Conservation (phyloP, 2,113 vertebrate genomes). For the Lasiurus cinereus region DNA sequence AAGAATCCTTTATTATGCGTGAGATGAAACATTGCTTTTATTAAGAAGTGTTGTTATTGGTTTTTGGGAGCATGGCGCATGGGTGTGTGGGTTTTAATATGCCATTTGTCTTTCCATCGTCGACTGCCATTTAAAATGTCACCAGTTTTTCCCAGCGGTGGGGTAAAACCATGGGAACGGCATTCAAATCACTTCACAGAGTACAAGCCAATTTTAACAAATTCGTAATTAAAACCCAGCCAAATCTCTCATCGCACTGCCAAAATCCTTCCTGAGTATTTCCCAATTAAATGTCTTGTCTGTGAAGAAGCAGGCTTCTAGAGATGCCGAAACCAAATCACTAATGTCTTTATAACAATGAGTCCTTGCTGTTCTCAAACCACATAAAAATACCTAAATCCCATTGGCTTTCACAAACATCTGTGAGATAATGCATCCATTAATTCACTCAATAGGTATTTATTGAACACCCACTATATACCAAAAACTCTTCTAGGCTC, state of each 20-base stretch:
- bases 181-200: constrained; percentile 81
- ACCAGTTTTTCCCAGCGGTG: constrained; percentile 76
- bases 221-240: constrained; percentile 81
- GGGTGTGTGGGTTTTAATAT: constrained; percentile 70
- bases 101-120: constrained; percentile 80
- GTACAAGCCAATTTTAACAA: constrained; percentile 82
- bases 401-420: constrained; percentile 39
- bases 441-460: not conserved
- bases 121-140: constrained; percentile 83
- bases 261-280: constrained; percentile 74
- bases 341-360: constrained; percentile 75
- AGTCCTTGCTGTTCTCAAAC: constrained; percentile 63
- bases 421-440: not conserved
- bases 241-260: constrained; percentile 73
- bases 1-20: constrained; percentile 66
- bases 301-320: constrained; percentile 54
- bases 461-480: not conserved
- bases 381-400: constrained; percentile 59
- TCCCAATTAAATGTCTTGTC: constrained; percentile 76
- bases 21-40: constrained; percentile 64
- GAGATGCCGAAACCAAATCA: constrained; percentile 68
- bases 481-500: not conserved
- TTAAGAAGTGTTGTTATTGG: constrained; percentile 70
- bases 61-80: constrained; percentile 24
- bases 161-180: constrained; percentile 81